Evolutionary conservation across 1,140 invertebrate species (phyloP), one percentile per base, ranked within the genome.

Genomic region (Lineus longissimus): DNA sequence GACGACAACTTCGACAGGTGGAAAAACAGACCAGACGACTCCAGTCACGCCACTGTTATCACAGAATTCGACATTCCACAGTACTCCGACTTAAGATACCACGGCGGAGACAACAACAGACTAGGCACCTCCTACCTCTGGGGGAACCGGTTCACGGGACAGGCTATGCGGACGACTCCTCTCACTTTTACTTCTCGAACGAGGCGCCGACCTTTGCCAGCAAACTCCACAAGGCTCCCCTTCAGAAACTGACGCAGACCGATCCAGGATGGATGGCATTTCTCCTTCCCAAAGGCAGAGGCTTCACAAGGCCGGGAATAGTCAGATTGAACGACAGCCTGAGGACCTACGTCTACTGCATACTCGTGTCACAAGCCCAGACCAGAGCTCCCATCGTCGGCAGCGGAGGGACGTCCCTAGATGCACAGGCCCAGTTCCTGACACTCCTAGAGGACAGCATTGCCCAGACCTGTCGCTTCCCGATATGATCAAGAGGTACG

Each of bases 251-350:
- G 6, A 9, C 9, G 6, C 47, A 23, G 47, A 51, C n/a, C n/a
- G 47, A 51, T 23, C n/a, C n/a, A n/a, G 47, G 47, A 4, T 51
- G 47, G 47, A 27, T n/a, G 6, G 25, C n/a, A 19, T 51, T 51
- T n/a, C 19, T 51, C 19, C 19, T 27, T 23, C 47, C 6, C 6
- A n/a, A 51, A 51, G n/a, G 47, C 25, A 19, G n/a, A 9, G n/a
- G 47, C 4, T 27, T 51, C 9, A 51, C 47, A 6, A 51, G n/a
- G 19, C 51, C 65, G 1, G 61, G 65, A 13, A 45, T 67, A 2
- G 47, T 51, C 27, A 2, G 61, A 22, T 25, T 67, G 31, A 63
- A 63, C 31, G 61, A 67, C 57, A 33, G 15, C 13, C 62, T 60
- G 13, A 25, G 61, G 31, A 63, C 45, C 15, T 67, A 60, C 51